Percentiles rank a stretch among this genome's conserved stretches.
These are phyloP conservation scores for Endotricha flammealis DNA, from an alignment of 2,888 invertebrate genomes.

Conservation along the genomic window DNA sequence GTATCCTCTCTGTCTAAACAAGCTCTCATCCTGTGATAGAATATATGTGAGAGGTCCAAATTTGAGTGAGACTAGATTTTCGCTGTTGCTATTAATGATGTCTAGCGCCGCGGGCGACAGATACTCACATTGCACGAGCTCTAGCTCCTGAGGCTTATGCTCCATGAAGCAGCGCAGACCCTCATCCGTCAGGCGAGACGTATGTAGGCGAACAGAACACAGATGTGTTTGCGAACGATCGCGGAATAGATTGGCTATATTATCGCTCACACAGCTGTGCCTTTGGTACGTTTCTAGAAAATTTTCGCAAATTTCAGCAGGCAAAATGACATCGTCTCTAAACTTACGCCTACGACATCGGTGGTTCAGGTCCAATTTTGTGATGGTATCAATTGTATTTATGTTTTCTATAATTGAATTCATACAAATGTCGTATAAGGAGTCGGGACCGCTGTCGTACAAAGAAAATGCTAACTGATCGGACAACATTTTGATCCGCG, in stretches of 20 bases:
- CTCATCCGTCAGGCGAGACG: conserved; percentile 84
- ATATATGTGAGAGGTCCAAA: conserved; percentile 83
- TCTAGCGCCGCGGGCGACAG: conserved; percentile 81
- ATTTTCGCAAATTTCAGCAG: conserved; percentile 85
- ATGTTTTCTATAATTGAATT: conserved; percentile 80
- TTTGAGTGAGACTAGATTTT: conserved; percentile 83
- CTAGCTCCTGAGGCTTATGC: conserved; percentile 86
- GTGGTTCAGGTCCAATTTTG: conserved; percentile 59
- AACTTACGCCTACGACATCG: conserved; percentile 71
- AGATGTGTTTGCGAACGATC: conserved; percentile 83
- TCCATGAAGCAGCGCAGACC: conserved; percentile 83
- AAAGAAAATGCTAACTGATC: conserved; percentile 39
- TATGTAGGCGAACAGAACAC: conserved; percentile 82
- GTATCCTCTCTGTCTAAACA: conserved; percentile 60
- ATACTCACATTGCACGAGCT: conserved; percentile 85
- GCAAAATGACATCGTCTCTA: conserved; percentile 80
- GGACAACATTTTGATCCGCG: conserved; percentile 40
- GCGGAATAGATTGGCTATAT: conserved; percentile 84
- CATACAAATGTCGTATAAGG: conserved; percentile 81
- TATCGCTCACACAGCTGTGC: conserved; percentile 79
- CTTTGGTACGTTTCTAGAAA: conserved; percentile 79
- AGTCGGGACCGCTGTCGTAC: conserved; percentile 73
- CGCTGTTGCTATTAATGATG: conserved; percentile 82
- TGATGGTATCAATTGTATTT: conserved; percentile 80
- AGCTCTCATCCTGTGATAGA: conserved; percentile 70